These are phyloP conservation scores for Diadema setosum DNA, from an alignment of 35 echinoderm and acorn worm species.

Conservation along the genomic window DNA sequence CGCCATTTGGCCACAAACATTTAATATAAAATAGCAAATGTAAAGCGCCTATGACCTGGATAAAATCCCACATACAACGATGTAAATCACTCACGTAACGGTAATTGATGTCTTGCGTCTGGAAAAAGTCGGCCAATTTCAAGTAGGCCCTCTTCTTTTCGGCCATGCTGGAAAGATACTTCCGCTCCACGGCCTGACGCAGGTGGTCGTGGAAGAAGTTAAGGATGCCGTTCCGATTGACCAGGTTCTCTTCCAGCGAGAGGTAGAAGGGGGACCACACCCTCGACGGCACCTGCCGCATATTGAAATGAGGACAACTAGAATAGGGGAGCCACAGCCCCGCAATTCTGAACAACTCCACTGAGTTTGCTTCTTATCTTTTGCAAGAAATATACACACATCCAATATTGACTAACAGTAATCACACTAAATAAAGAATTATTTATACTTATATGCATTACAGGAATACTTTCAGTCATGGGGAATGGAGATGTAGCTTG, in stretches of 20 bases:
- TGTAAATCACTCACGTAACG: conserved; percentile 90
- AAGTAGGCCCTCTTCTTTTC: conserved; percentile 50
- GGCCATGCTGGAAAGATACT: conserved; percentile 55
- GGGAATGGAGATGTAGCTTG: too few relatives aligned
- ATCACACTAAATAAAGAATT: too few relatives aligned
- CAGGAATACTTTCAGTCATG: too few relatives aligned
- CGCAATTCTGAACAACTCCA: too few relatives aligned
- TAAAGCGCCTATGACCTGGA: too few relatives aligned
- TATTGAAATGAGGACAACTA: neutral
- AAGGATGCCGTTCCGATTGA: conserved; percentile 88
- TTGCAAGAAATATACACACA: too few relatives aligned
- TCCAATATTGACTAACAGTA: too few relatives aligned
- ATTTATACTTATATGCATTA: too few relatives aligned
- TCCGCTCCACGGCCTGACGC: conserved; percentile 78
- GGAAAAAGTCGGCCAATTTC: conserved; percentile 70
- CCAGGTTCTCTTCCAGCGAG: conserved; percentile 85
- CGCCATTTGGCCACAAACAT: too few relatives aligned
- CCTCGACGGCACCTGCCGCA: conserved; percentile 45
- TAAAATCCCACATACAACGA: too few relatives aligned
- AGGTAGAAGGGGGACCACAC: conserved; percentile 92
- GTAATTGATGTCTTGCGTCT: conserved; percentile 66
- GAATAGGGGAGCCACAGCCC: neutral
- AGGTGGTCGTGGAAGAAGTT: conserved; percentile 98
- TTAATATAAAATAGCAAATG: too few relatives aligned
- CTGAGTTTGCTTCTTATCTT: too few relatives aligned